These are phyloP conservation scores for Oligia strigilis DNA, from an alignment of 2,888 invertebrate species.

Conservation along the genomic window DNA sequence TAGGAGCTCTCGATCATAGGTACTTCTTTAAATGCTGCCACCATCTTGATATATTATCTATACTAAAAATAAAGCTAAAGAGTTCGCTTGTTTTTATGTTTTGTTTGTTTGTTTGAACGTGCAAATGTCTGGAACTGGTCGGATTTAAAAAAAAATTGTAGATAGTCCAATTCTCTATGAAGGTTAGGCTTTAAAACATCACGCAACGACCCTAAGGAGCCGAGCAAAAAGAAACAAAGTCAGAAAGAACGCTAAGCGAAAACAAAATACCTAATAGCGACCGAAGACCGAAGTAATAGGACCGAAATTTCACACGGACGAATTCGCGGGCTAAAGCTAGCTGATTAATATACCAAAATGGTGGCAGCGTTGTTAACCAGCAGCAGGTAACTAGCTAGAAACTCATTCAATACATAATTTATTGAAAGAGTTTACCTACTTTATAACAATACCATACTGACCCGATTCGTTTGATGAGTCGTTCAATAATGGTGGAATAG, in stretches of 20 bases:
- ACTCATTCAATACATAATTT: neutral
- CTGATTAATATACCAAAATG: neutral
- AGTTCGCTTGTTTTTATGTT: too few species aligned
- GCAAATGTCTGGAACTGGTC: too few species aligned
- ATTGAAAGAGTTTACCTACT: neutral
- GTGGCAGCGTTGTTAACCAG: neutral
- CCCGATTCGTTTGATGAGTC: conserved; percentile 94
- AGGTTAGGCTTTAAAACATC: too few species aligned
- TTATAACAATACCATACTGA: conserved; percentile 74
- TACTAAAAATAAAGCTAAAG: too few species aligned
- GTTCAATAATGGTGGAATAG: conserved; percentile 97
- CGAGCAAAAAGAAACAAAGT: neutral
- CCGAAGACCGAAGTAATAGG: too few species aligned
- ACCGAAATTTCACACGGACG: neutral
- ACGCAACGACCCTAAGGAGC: neutral
- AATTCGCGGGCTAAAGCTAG: neutral
- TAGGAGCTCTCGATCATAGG: too few species aligned
- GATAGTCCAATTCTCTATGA: neutral
- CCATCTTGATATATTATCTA: neutral
- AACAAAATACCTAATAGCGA: neutral
- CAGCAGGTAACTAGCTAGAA: neutral
- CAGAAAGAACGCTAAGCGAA: neutral
- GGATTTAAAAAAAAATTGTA: too few species aligned
- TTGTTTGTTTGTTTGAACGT: too few species aligned
- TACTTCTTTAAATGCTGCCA: too few species aligned